phyloP scores from a whole-genome alignment of 2,113 vertebrate genomes.

The Ariopsis seemanni region DNA sequence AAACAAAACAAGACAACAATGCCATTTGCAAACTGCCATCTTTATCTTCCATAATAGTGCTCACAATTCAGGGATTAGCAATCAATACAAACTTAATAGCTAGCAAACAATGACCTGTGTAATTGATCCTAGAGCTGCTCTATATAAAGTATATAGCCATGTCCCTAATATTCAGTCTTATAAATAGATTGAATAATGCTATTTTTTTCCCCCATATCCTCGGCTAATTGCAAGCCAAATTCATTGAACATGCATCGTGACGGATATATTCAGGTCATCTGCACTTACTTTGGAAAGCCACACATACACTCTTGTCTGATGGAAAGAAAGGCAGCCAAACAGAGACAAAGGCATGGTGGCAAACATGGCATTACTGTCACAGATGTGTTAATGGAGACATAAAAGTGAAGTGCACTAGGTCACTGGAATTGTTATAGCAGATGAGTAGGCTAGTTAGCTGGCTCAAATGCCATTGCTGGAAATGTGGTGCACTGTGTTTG shows the following conservation, averaged over 20 bases:
- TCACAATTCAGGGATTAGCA: slow-evolving; percentile 22
- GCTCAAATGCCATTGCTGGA: neutral
- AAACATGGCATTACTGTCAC: neutral
- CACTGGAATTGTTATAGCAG: neutral
- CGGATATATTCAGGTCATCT: neutral
- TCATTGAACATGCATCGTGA: neutral
- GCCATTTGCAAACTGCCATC: neutral
- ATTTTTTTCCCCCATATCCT: neutral
- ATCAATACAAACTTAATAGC: slow-evolving; percentile 6
- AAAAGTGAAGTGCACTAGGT: neutral
- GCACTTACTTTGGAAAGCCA: neutral
- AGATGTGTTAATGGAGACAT: neutral
- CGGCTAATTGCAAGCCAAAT: neutral
- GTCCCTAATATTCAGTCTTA: neutral
- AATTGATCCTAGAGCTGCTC: neutral
- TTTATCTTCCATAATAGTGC: neutral
- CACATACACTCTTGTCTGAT: slow-evolving; percentile 14
- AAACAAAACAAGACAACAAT: neutral
- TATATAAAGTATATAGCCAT: neutral
- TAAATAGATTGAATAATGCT: neutral
- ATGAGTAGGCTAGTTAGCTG: neutral
- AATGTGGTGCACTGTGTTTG: neutral
- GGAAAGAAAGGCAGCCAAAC: neutral
- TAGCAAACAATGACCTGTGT: slow-evolving; percentile 9
- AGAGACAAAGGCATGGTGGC: neutral